Base-by-base conservation (phyloP, 2,888 invertebrate species). In the Euzetes globulus region DNA sequence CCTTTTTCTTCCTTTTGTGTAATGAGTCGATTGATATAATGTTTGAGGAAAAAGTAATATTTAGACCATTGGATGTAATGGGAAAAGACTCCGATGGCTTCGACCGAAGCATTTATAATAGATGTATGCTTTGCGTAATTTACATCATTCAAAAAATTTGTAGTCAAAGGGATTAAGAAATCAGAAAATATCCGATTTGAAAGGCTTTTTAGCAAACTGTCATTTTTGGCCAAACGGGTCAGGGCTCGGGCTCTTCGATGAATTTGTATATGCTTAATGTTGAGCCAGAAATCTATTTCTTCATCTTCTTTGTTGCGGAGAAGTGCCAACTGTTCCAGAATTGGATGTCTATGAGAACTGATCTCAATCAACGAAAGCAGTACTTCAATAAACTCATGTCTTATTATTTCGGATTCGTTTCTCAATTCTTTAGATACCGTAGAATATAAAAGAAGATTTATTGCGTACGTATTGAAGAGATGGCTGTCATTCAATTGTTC, bases 231-330 rank as follows among this genome's bases (percentile, higher is more conserved):
- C 74, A 86, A 81, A 78, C 90, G 90, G 19, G 89, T 82, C 65
- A 97, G 82, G 0, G 94, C 96, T 80, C 92, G 87, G 0, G 90
- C 90, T 80, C 92, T 89, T 76, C 94, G 87, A 81, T 95, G 93
- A 74, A 89, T 84, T 82, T 85, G 85, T 68, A 86, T 83, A 78
- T 98, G 96, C 33, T 88, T 88, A 80, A 95, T 88, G 81, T 96
- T 97, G 80, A 93, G 92, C 81, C 95, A 97, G 86, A 98, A 95
- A 83, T 98, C 96, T 0, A 91, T 89, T 82, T 97, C 95, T 11
- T 86, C 82, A 81, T 97, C 94, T 68, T 79, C 79, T 47, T 83
- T 84, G 82, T 88, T 86, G 80, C 0, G 88, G 85, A 91, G 83
- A 47, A 85, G 83, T n/a, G 87, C 65, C 68, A 79, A 78, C 47